Conservation (phyloP, 35 echinoderm and acorn worm genomes). For the Lytechinus pictus region DNA sequence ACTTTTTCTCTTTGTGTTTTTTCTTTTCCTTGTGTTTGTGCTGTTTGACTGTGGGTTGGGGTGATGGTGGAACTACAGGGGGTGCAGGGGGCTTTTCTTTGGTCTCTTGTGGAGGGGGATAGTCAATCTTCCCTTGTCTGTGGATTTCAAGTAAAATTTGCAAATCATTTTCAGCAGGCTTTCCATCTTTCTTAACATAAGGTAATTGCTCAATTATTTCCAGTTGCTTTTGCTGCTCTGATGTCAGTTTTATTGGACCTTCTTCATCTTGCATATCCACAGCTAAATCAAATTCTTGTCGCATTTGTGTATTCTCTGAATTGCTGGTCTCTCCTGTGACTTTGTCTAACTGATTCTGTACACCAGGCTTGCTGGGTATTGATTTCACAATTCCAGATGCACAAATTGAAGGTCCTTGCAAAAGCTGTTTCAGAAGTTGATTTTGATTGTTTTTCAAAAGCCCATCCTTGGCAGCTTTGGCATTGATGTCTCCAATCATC, state of each 20-base stretch:
- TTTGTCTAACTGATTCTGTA: neutral
- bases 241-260: slow-evolving; percentile 74
- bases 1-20: slow-evolving; percentile 88
- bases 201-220: slow-evolving; percentile 96
- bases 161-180: slow-evolving; percentile 80
- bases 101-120: neutral
- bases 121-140: slow-evolving; percentile 67
- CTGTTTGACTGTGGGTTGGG: slow-evolving; percentile 38
- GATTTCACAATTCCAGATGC: slow-evolving; percentile 31
- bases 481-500: slow-evolving; percentile 49
- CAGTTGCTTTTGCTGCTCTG: slow-evolving; percentile 92
- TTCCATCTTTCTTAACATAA: slow-evolving; percentile 95
- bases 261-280: slow-evolving; percentile 67
- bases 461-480: slow-evolving; percentile 39
- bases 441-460: slow-evolving; percentile 76
- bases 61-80: neutral
- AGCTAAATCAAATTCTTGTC: neutral
- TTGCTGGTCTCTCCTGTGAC: slow-evolving; percentile 19
- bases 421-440: slow-evolving; percentile 81
- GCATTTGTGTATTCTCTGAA: neutral
- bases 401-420: slow-evolving; percentile 81
- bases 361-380: slow-evolving; percentile 15
- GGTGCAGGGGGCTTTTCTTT: slow-evolving; percentile 46
- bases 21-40: slow-evolving; percentile 77
- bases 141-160: slow-evolving; percentile 88